Percentiles rank a stretch among this genome's conserved stretches.
These are phyloP conservation scores for Rhagonycha lutea DNA, from an alignment of 2,888 invertebrate species.

Conservation along the genomic window DNA sequence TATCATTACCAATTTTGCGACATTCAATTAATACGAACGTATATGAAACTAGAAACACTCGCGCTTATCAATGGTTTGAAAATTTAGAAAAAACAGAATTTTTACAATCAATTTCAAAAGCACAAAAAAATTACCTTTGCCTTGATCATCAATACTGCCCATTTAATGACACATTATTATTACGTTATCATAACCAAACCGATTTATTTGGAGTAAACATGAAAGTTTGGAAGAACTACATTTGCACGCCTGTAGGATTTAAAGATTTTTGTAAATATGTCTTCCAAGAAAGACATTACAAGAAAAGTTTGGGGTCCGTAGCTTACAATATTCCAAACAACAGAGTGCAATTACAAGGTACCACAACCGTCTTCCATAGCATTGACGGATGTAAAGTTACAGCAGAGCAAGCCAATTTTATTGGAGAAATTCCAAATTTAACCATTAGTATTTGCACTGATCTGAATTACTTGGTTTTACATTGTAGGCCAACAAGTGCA, in stretches of 20 bases:
- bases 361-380: constrained; percentile 9
- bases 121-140: background rate
- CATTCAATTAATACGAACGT: background rate
- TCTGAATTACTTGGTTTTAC: background rate
- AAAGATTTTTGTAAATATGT: constrained; percentile 14
- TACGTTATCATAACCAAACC: constrained; percentile 9
- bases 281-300: background rate
- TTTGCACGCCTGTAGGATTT: constrained; percentile 1
- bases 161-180: background rate
- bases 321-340: constrained; percentile 2
- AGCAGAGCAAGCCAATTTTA: background rate
- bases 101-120: background rate
- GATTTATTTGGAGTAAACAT: constrained; percentile 8
- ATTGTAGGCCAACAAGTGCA: background rate
- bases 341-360: constrained; percentile 8
- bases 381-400: constrained; percentile 8
- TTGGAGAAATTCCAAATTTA: background rate
- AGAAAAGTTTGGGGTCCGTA: background rate
- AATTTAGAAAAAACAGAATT: background rate
- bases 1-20: background rate
- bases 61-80: constrained; percentile 7
- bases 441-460: background rate
- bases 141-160: constrained; percentile 4
- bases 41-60: constrained; percentile 3
- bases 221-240: background rate